Evolutionary conservation across 1,140 invertebrate species (phyloP).

Genomic region (Callitettix versicolor): DNA sequence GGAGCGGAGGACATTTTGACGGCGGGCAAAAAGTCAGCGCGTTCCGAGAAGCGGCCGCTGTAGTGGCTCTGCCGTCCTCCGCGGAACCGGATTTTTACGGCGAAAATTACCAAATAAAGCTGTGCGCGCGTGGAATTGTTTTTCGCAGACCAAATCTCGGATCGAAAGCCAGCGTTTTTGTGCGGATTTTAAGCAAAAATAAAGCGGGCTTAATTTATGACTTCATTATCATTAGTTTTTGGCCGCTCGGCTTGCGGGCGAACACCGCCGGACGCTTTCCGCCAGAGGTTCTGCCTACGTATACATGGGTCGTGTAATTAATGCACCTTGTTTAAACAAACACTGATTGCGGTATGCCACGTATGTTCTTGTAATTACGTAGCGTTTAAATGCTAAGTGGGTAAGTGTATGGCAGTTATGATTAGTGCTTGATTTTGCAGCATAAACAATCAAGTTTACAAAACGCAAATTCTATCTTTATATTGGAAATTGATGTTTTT

Average conservation of each 20-base stretch:
- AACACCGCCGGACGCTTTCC: not conserved
- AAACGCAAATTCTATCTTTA: too few relatives aligned
- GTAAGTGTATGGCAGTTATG: too few relatives aligned
- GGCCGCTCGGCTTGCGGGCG: not conserved
- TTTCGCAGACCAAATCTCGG: too few relatives aligned
- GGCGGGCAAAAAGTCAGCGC: not conserved
- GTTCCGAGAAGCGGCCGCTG: not conserved
- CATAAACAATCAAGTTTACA: too few relatives aligned
- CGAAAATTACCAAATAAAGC: conserved; percentile 11
- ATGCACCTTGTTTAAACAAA: too few relatives aligned
- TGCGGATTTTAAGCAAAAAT: not conserved
- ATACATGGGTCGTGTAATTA: too few relatives aligned
- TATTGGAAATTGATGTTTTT: too few relatives aligned
- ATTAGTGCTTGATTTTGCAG: too few relatives aligned
- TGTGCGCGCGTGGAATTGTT: not conserved
- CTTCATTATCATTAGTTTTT: conserved; percentile 10
- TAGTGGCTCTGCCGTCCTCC: not conserved
- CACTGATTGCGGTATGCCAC: too few relatives aligned
- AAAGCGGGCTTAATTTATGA: conserved; percentile 1
- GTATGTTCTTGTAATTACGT: too few relatives aligned
- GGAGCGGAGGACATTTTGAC: conserved; percentile 4
- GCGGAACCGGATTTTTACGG: not conserved
- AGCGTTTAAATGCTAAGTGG: too few relatives aligned
- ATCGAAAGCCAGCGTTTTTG: not conserved
- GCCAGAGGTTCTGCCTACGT: too few relatives aligned